phyloP scores from a whole-genome alignment of 2,888 invertebrate species.

The Epirrhoe tristata region DNA sequence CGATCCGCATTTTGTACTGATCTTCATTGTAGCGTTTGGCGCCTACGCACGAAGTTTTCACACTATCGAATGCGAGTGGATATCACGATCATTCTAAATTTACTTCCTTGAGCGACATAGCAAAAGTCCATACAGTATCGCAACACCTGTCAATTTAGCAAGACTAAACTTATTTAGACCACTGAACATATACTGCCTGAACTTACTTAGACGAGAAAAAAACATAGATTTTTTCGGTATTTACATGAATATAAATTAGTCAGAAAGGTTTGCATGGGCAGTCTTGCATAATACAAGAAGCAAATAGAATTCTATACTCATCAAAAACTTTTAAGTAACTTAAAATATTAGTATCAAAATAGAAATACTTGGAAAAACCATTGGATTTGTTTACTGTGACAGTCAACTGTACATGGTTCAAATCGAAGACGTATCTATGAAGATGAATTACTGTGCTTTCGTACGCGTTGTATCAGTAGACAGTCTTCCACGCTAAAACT shows the following conservation, averaged over 20 bases:
- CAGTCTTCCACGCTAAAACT: constrained; percentile 65
- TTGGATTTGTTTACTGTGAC: too few relatives aligned
- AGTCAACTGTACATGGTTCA: constrained; percentile 3
- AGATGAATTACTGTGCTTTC: constrained; percentile 17
- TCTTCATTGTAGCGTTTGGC: constrained; percentile 32
- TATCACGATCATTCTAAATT: constrained; percentile 64
- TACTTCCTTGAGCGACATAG: constrained; percentile 51
- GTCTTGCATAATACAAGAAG: too few relatives aligned
- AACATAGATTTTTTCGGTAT: too few relatives aligned
- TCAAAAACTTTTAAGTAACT: too few relatives aligned
- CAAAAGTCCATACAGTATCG: constrained; percentile 19
- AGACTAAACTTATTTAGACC: too few relatives aligned
- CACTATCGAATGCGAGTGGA: constrained; percentile 53
- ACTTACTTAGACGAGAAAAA: too few relatives aligned
- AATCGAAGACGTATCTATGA: background rate
- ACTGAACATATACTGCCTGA: too few relatives aligned
- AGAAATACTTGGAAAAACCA: too few relatives aligned
- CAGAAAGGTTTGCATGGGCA: too few relatives aligned
- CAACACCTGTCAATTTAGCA: constrained; percentile 8
- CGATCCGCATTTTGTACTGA: constrained; percentile 9
- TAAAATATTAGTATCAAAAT: too few relatives aligned
- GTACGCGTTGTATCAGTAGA: constrained; percentile 30
- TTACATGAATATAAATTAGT: too few relatives aligned
- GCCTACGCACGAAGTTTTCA: constrained; percentile 44
- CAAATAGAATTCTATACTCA: too few relatives aligned